A percentile compares a stretch with the other conserved stretches of the same genome.
These are phyloP conservation scores for Deroptyus accipitrinus DNA, from an alignment of 2,113 vertebrate genomes.

Conservation along the genomic window DNA sequence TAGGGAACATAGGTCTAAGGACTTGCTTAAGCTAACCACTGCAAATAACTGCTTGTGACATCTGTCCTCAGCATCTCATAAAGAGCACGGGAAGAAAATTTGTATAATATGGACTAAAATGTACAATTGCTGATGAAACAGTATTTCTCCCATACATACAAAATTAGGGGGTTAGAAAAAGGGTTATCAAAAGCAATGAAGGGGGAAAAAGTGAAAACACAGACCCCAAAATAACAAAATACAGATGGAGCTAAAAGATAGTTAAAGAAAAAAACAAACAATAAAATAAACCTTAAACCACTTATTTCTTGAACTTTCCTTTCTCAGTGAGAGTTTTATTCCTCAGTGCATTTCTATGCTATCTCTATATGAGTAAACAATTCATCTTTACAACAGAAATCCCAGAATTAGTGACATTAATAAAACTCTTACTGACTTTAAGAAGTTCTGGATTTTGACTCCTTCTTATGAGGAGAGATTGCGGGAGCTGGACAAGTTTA, in stretches of 20 bases:
- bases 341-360: background rate
- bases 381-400: background rate
- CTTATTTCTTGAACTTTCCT: background rate
- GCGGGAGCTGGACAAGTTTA: background rate
- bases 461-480: background rate
- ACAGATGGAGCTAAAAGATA: background rate
- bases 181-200: background rate
- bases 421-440: background rate
- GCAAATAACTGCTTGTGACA: background rate
- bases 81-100: background rate
- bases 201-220: background rate
- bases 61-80: background rate
- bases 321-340: background rate
- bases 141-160: background rate
- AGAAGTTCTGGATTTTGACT: background rate
- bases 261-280: background rate
- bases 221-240: background rate
- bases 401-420: background rate
- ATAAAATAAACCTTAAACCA: background rate
- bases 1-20: background rate
- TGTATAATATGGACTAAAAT: background rate
- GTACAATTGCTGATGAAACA: background rate
- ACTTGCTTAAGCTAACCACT: background rate
- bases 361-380: fast-evolving
- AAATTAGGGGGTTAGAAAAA: background rate